Conservation (phyloP, 2,888 invertebrate genomes). For the Scaptomyza flava region DNA sequence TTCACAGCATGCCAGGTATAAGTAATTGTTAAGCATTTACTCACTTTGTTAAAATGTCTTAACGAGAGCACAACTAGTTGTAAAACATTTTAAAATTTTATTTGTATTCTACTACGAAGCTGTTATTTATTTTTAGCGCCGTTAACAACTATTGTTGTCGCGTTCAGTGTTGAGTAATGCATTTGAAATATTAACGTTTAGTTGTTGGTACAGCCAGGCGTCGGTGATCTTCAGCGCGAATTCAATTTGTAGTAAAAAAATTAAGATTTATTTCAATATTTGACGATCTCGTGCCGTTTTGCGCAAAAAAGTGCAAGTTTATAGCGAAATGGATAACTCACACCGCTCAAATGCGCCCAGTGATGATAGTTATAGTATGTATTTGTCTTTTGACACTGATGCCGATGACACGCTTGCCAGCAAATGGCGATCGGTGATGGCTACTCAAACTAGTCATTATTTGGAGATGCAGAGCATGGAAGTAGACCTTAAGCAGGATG, state of each 20-base stretch:
- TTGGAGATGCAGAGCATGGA: slow-evolving; percentile 45
- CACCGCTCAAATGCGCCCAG: slow-evolving; percentile 44
- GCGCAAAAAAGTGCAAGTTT: background rate
- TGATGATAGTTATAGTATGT: slow-evolving; percentile 73
- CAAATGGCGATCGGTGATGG: slow-evolving; percentile 67
- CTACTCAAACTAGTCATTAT: slow-evolving; percentile 46
- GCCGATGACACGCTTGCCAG: slow-evolving; percentile 69
- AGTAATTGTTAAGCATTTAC: background rate
- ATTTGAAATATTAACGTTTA: slow-evolving; percentile 70
- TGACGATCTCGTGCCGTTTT: background rate
- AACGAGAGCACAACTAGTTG: background rate
- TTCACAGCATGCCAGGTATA: slow-evolving; percentile 12
- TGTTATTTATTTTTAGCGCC: slow-evolving; percentile 32
- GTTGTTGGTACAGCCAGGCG: slow-evolving; percentile 67
- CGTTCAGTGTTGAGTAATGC: slow-evolving; percentile 60
- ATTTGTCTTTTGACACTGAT: slow-evolving; percentile 78
- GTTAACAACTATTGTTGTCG: background rate
- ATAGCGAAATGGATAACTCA: slow-evolving; percentile 59
- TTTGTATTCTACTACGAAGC: slow-evolving; percentile 12
- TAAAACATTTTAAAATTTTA: background rate
- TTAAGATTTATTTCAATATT: background rate
- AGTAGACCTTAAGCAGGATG: slow-evolving; percentile 46
- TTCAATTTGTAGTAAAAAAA: slow-evolving; percentile 12
- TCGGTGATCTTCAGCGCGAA: slow-evolving; percentile 23
- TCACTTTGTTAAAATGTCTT: background rate